Conservation (phyloP, 2,113 vertebrate species). For the Podilymbus podiceps region DNA sequence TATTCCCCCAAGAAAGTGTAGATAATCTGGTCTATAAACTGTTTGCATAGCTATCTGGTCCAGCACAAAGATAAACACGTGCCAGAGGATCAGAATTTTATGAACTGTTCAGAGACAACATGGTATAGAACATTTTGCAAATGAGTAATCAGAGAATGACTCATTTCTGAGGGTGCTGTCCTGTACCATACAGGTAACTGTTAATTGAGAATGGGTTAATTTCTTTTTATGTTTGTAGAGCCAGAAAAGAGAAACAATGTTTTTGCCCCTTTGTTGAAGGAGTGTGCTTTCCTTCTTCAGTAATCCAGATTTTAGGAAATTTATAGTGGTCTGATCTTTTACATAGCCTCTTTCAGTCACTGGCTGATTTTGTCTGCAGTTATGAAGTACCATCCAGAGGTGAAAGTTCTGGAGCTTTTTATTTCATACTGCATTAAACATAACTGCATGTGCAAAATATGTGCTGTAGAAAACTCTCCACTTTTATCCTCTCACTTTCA, state of each 20-base stretch:
- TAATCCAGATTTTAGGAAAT: not conserved
- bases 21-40: constrained; percentile 42
- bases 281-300: not conserved
- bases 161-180: not conserved
- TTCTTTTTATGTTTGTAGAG: not conserved
- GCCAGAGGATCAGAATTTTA: constrained; percentile 35
- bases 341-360: not conserved
- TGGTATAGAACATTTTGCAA: not conserved
- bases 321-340: not conserved
- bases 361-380: not conserved
- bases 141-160: not conserved
- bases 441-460: not conserved
- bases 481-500: not conserved
- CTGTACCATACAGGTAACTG: not conserved
- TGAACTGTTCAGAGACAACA: not conserved
- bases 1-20: not conserved
- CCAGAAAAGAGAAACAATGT: not conserved
- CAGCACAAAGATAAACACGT: constrained; percentile 37
- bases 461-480: not conserved
- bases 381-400: not conserved
- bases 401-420: constrained; percentile 45
- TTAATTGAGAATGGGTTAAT: not conserved
- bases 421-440: constrained; percentile 2
- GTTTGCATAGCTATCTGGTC: constrained; percentile 24
- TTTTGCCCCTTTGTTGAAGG: not conserved